A percentile compares a stretch with the other conserved stretches of the same genome.
phyloP scores from a whole-genome alignment of 2,113 vertebrate genomes.

The Leucopsar rothschildi region DNA sequence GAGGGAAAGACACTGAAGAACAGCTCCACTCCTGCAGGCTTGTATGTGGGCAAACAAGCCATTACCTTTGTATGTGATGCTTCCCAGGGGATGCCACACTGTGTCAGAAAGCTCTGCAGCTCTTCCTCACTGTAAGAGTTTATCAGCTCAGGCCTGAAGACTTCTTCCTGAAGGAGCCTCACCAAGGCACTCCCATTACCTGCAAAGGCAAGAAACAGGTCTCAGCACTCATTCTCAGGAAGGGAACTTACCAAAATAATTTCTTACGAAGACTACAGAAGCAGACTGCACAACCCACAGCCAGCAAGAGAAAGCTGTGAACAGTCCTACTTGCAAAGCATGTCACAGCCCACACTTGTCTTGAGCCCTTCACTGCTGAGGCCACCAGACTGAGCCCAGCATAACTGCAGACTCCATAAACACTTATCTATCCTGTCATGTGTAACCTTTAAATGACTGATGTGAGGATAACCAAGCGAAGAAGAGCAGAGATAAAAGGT shows the following conservation, averaged over 20 bases:
- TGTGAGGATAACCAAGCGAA: not conserved
- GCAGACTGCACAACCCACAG: not conserved
- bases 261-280: not conserved
- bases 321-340: not conserved
- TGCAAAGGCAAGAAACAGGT: constrained; percentile 42
- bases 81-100: constrained; percentile 74
- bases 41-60: not conserved
- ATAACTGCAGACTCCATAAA: not conserved
- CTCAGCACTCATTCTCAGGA: not conserved
- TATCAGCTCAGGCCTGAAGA: constrained; percentile 81
- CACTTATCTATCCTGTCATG: not conserved
- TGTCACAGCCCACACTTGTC: not conserved
- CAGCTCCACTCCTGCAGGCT: not conserved
- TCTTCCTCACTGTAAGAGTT: constrained; percentile 80
- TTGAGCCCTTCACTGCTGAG: not conserved
- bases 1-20: not conserved
- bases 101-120: constrained; percentile 77
- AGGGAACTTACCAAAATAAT: constrained; percentile 7
- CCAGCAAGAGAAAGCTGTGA: not conserved
- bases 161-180: constrained; percentile 86
- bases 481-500: not conserved
- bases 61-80: constrained; percentile 79
- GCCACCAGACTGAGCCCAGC: not conserved
- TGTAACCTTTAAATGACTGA: not conserved
- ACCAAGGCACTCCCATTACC: constrained; percentile 85